phyloP scores from a whole-genome alignment of 2,113 vertebrate genomes.

The Atherinomorus stipes region DNA sequence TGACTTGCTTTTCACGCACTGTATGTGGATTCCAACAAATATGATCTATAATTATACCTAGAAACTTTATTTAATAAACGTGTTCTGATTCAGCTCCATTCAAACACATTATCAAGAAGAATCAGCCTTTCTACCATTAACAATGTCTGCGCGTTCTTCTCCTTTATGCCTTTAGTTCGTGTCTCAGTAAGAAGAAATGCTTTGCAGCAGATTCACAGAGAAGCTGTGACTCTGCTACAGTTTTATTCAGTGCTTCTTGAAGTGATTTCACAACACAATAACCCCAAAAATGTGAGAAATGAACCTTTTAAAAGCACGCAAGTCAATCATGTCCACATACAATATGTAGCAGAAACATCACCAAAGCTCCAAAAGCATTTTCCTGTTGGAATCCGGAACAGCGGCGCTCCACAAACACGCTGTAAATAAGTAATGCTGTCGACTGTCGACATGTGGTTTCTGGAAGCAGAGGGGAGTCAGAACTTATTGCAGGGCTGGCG shows the following conservation, averaged over 20 bases:
- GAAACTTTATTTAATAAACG: no score
- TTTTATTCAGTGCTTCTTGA: neutral
- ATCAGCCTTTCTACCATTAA: slow-evolving; percentile 22
- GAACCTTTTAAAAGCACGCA: neutral
- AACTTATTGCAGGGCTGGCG: no score
- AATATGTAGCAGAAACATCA: neutral
- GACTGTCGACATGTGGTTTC: no score
- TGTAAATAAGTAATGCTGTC: no score
- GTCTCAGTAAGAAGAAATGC: neutral
- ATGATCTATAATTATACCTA: no score
- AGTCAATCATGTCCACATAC: slow-evolving; percentile 11
- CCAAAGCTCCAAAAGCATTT: slow-evolving; percentile 12
- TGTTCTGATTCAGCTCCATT: no score
- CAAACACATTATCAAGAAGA: slow-evolving; percentile 28
- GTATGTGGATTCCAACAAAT: no score
- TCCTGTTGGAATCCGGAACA: no score
- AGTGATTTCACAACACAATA: neutral
- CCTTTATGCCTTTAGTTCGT: neutral
- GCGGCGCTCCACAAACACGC: no score
- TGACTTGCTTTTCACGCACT: no score
- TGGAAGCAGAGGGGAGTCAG: no score
- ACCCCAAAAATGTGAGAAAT: neutral
- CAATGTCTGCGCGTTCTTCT: slow-evolving; percentile 6
- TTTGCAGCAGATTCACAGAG: neutral
- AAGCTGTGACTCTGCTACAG: neutral